These are phyloP conservation scores for Siniperca undulata DNA, from an alignment of 2,797 vertebrate species.

Conservation along the genomic window DNA sequence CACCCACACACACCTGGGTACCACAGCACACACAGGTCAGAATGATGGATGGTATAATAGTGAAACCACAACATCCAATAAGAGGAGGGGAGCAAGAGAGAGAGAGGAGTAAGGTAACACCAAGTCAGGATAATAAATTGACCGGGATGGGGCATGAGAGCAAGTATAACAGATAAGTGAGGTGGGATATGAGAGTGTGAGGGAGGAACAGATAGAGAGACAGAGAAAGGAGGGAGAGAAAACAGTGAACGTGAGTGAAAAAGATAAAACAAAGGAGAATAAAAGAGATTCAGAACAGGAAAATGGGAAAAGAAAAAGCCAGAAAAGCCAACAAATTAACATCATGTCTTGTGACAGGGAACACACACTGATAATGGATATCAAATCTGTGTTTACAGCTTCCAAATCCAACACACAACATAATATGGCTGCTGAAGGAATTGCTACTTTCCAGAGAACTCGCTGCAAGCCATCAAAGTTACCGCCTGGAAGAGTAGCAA, in stretches of 20 bases:
- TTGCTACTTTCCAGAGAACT: constrained; percentile 41
- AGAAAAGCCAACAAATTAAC: constrained; percentile 10
- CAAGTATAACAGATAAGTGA: constrained; percentile 16
- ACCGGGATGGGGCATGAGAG: neutral
- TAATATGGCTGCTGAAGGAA: constrained; percentile 34
- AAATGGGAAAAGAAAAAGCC: neutral
- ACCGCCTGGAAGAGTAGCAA: constrained; percentile 31
- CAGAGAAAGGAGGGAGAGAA: neutral
- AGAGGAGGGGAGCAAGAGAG: constrained; percentile 13
- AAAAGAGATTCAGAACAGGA: neutral
- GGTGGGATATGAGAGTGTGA: constrained; percentile 8
- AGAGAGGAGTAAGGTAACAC: constrained; percentile 21
- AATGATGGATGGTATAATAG: constrained; percentile 72
- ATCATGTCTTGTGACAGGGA: constrained; percentile 3
- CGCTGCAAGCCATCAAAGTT: constrained; percentile 36
- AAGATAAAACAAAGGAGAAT: neutral
- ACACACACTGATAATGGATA: constrained; percentile 9
- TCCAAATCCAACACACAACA: constrained; percentile 12
- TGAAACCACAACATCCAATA: constrained; percentile 64
- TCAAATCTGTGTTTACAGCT: constrained; percentile 25
- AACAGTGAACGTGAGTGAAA: neutral
- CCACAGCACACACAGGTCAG: constrained; percentile 48
- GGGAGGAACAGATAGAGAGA: neutral
- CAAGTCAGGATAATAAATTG: constrained; percentile 49
- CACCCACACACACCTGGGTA: constrained; percentile 41